Evolutionary conservation across 1,140 invertebrate species (phyloP), one percentile per base, ranked within the genome.

Genomic region (Orius insidiosus): DNA sequence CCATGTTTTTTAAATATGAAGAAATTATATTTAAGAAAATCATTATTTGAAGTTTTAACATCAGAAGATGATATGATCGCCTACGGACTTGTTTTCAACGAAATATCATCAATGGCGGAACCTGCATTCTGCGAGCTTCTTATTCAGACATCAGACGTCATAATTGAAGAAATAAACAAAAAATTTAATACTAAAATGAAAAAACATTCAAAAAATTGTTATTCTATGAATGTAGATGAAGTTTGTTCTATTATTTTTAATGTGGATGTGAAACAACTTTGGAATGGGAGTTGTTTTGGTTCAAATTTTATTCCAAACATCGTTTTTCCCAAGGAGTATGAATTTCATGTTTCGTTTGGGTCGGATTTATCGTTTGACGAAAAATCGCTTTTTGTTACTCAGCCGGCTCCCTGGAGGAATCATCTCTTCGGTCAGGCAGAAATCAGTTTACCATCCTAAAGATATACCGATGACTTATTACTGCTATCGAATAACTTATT

Each of bases 401-500:
- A n/a, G n/a, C 45, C 60, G 63, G 53, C 39, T 56, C 47, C 58
- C 58, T 24, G 62, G 59, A 15, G 39, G 50, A 14, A 57, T 68
- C 14, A 60, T 68, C 24, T 50, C 54, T 3, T 49, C 59, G 52
- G 52, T 66, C 15, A 46, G 57, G 49, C 60, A 59, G 14, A 15
- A 65, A 5, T 46, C 53, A 46, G 48, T 24, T 4, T 67, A 64
- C 45, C 16, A 49, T 46, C 60, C 55, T 53, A 44, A 56, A 16
- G 39, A 55, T n/a, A 48, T 33, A 11, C 47, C 54, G 15, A 53
- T 56, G 51, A 54, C 54, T n/a, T 59, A 56, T 18, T 58, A 52
- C 47, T 65, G 64, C 36, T 66, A 59, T 52, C 60, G 62, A 54
- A 61, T 68, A 48, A 56, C 38, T 36, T 68, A 68, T 47, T 56